Percentiles rank a stretch among this genome's conserved stretches.
phyloP scores from a whole-genome alignment of 2,113 vertebrate genomes.

The Rhynchomys soricoides region DNA sequence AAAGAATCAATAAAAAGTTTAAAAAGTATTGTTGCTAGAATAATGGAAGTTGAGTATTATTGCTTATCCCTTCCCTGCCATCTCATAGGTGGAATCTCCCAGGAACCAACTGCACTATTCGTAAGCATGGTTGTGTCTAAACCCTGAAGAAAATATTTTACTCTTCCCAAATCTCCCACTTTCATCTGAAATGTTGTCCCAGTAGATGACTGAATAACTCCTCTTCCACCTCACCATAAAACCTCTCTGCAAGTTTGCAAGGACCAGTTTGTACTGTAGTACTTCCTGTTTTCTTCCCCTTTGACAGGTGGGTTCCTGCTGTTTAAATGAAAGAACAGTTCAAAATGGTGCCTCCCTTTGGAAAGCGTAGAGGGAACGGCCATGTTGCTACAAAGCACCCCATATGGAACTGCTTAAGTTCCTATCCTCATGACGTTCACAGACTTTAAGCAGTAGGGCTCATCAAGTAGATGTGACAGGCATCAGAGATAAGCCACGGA shows the following conservation, averaged over 20 bases:
- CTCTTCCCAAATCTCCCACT: background rate
- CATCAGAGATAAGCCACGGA: too few relatives aligned
- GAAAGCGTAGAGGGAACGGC: background rate
- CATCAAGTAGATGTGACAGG: background rate
- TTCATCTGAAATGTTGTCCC: background rate
- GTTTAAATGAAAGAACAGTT: background rate
- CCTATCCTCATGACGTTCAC: background rate
- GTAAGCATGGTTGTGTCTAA: background rate
- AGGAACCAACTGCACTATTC: background rate
- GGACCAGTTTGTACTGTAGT: too few relatives aligned
- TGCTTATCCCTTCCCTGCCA: background rate
- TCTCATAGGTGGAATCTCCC: background rate
- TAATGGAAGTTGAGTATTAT: background rate
- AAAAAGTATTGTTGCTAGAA: background rate
- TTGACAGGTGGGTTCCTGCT: background rate
- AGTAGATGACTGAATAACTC: background rate
- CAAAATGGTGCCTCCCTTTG: background rate
- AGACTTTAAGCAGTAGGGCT: background rate
- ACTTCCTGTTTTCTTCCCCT: background rate
- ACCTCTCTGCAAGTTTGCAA: background rate
- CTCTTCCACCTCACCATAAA: background rate
- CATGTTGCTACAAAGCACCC: constrained; percentile 63
- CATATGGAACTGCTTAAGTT: background rate
- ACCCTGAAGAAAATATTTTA: background rate
- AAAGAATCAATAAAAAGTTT: background rate